Percentiles rank a stretch among this genome's conserved stretches.
Evolutionary conservation across 2,888 invertebrate genomes (phyloP).

Genomic region (Hemaris fuciformis): DNA sequence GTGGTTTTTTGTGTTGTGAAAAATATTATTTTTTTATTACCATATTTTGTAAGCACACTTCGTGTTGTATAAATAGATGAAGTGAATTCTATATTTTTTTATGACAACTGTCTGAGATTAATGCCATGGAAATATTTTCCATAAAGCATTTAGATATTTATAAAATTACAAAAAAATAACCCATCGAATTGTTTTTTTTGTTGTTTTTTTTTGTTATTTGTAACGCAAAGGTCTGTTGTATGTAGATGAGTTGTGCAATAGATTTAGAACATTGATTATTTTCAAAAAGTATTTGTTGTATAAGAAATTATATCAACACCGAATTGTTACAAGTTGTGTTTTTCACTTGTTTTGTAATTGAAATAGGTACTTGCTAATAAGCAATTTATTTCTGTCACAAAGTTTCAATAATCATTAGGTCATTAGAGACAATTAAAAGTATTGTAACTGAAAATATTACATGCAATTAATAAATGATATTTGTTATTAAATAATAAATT

Average conservation of each 20-base stretch:
- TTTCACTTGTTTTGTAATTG: too few species aligned
- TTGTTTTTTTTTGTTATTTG: not conserved
- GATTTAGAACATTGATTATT: not conserved
- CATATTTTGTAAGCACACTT: too few species aligned
- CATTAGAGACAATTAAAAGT: too few species aligned
- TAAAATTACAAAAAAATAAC: not conserved
- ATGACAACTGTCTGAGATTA: not conserved
- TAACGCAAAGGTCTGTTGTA: not conserved
- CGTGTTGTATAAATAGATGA: not conserved
- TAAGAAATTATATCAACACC: not conserved
- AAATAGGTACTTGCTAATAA: too few species aligned
- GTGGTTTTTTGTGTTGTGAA: too few species aligned
- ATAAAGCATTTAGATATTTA: not conserved
- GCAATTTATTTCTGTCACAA: too few species aligned
- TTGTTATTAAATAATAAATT: too few species aligned
- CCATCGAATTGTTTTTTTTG: not conserved
- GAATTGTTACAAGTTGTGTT: too few species aligned
- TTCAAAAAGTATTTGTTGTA: not conserved
- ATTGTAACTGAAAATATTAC: too few species aligned
- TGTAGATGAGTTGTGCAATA: not conserved
- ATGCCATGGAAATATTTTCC: not conserved
- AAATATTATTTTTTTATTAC: too few species aligned
- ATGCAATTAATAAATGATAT: too few species aligned
- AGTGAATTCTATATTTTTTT: not conserved
- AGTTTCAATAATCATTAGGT: too few species aligned